A percentile compares a stretch with the other conserved stretches of the same genome.
phyloP scores from a whole-genome alignment of 2,888 invertebrate genomes.

The Cataglyphis livida region DNA sequence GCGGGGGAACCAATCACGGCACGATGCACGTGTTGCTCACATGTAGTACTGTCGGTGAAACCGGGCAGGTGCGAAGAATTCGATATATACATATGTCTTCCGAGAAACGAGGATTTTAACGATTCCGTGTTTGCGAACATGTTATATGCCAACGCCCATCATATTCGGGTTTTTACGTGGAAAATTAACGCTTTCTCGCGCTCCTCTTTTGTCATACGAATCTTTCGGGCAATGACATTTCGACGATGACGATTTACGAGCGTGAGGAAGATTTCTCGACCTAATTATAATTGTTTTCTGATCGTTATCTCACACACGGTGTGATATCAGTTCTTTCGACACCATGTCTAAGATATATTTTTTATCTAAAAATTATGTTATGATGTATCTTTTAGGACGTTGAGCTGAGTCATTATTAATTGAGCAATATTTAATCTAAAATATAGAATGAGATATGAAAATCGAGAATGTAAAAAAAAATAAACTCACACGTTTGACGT shows the following conservation, averaged over 20 bases:
- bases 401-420: conserved; percentile 14
- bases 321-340: neutral
- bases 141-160: conserved; percentile 16
- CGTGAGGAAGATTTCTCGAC: neutral
- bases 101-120: conserved; percentile 52
- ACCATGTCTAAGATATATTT: neutral
- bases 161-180: conserved; percentile 39
- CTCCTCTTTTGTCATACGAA: neutral
- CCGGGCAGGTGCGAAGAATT: conserved; percentile 64
- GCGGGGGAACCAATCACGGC: conserved; percentile 36
- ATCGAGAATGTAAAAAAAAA: neutral
- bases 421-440: neutral
- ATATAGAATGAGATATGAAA: neutral
- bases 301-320: neutral
- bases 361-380: neutral
- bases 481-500: conserved; percentile 7
- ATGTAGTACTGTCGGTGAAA: conserved; percentile 33
- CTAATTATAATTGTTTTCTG: neutral
- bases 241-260: neutral
- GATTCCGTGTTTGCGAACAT: conserved; percentile 28
- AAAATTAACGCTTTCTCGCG: conserved; percentile 55
- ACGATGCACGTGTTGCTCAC: neutral
- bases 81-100: conserved; percentile 46
- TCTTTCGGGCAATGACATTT: conserved; percentile 4
- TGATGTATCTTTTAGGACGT: neutral